Percentiles rank a stretch among this genome's conserved stretches.
Evolutionary conservation across 2,888 invertebrate species (phyloP).

Genomic region (Vannuccia rotundouncinata): DNA sequence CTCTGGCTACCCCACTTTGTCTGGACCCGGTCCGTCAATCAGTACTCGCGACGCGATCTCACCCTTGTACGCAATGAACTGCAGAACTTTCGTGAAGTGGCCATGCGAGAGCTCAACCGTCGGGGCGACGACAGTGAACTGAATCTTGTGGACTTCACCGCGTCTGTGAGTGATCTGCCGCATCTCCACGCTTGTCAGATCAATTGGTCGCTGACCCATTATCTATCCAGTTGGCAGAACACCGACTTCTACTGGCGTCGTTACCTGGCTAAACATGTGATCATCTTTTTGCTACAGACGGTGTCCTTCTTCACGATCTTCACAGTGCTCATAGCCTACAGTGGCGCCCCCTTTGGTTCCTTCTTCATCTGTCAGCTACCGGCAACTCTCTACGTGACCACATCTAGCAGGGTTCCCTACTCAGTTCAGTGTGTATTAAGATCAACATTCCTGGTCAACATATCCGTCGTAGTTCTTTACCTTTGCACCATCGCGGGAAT

Average conservation of each 20-base stretch:
- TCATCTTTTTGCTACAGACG: constrained; percentile 13
- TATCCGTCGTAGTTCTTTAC: constrained; percentile 20
- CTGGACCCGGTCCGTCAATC: constrained; percentile 1
- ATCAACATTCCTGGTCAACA: constrained; percentile 34
- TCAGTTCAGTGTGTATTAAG: constrained; percentile 19
- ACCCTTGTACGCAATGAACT: constrained; percentile 27
- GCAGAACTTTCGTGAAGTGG: constrained; percentile 30
- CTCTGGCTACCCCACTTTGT: constrained; percentile 35
- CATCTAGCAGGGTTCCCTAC: neutral
- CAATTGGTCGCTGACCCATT: constrained; percentile 36
- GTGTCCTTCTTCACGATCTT: constrained; percentile 17
- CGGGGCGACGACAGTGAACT: constrained; percentile 16
- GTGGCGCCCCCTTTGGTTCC: constrained; percentile 32
- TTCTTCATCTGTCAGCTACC: constrained; percentile 29
- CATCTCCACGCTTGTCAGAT: constrained; percentile 25
- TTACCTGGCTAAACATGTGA: constrained; percentile 33
- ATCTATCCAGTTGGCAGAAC: constrained; percentile 36
- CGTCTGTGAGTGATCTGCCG: constrained; percentile 28
- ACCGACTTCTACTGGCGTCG: constrained; percentile 37
- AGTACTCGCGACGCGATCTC: constrained; percentile 14
- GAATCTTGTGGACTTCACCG: constrained; percentile 31
- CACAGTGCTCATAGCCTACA: neutral
- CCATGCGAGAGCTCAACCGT: constrained; percentile 25
- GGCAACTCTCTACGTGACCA: neutral
- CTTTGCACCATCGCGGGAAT: constrained; percentile 17